These are phyloP conservation scores for Tonatia bakeri DNA, from an alignment of 2,113 vertebrate species.

Conservation along the genomic window DNA sequence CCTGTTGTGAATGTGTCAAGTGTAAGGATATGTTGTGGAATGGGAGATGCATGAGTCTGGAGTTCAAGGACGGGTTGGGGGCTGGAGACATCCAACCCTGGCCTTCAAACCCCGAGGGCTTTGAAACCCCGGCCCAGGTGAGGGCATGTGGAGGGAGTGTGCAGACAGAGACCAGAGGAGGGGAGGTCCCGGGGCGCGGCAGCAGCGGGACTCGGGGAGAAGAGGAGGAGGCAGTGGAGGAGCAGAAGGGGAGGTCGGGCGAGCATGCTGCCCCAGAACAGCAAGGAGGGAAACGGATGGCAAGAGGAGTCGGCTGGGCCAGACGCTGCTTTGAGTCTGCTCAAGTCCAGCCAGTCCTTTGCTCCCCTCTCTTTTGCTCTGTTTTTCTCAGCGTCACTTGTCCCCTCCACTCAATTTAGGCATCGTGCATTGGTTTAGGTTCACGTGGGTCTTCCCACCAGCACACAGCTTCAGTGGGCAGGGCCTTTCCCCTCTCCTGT, in stretches of 20 bases:
- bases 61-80: not conserved
- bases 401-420: too few species aligned
- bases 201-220: not conserved
- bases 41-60: not conserved
- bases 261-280: rapidly evolving
- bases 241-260: rapidly evolving
- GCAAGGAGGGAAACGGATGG: rapidly evolving
- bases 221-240: not conserved
- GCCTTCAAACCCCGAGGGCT: not conserved
- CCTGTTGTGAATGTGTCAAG: not conserved
- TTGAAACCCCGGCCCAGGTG: too few species aligned
- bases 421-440: not conserved
- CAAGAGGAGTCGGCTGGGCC: not conserved
- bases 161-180: too few species aligned
- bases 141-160: not conserved
- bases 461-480: not conserved
- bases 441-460: not conserved
- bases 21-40: not conserved
- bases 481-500: not conserved
- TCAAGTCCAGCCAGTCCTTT: not conserved
- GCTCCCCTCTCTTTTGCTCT: rapidly evolving
- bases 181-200: rapidly evolving
- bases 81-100: not conserved
- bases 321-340: too few species aligned
- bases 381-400: not conserved